Base-by-base conservation (phyloP, 2,888 invertebrate genomes). In the Tipula helvola region DNA sequence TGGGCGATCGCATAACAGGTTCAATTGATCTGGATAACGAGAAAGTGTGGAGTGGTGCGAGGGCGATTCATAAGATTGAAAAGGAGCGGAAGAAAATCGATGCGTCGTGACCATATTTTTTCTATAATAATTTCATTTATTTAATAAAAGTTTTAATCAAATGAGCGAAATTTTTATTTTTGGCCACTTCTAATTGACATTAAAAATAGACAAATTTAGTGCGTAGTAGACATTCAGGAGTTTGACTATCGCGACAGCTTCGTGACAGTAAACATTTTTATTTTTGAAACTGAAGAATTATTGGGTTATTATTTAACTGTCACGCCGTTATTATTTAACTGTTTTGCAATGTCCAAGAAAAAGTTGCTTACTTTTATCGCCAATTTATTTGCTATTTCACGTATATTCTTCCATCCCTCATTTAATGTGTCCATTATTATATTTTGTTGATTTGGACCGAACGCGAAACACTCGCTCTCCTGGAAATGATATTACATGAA, bases 1-100 rank as follows among this genome's bases (percentile, higher is more conserved):
- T 91, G 89, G 92, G 92, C 5, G 92, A 92, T 89, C 88, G 89
- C 52, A 88, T 92, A 28, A 47, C 36, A 10, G 87, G 87, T 10
- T 85, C 87, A 5, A 41, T 92, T 18, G 91, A 92, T 89, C 89
- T 90, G 28, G 88, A 88, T 28, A 88, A 91, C 41, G 89, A 89
- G 39, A 89, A 89, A 87, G 89, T 90, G 57, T 88, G 88, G 16
- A 89, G 88, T 86, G 91, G 91, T 36, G 88, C 89, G 85, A 88
- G 89, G 83, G 91, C 90, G 5, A 89, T 89, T 10, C 87, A 89
- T 41, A 88, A 89, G 47, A 87, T 89, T 86, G 86, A 47, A 36
- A 52, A 52, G 5, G 52, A 52, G 13, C 47, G 8, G 0, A 44
- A 47, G 12, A 5, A 86, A 47, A 28, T 28, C 2, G 28, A 28